Base-by-base conservation (phyloP, 1,140 invertebrate genomes). In the Zaprionus camerounensis region DNA sequence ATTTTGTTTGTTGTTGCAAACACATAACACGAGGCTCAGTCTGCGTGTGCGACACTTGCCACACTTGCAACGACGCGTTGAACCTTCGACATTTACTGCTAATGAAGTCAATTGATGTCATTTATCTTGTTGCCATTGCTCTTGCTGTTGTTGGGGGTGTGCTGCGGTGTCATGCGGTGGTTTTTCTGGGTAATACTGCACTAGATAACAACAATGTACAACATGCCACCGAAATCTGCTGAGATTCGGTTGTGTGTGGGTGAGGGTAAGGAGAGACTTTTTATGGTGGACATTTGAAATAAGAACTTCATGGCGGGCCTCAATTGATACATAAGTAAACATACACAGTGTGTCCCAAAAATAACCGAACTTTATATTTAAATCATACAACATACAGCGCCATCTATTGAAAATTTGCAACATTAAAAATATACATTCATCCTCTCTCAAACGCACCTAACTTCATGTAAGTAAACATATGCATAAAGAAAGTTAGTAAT, bases 31-130 rank as follows among this genome's bases (percentile, higher is more conserved):
- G 71, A 62, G 81, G 64, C 64, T 68, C 76, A 64, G 66, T 6
- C 71, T 62, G 56, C 59, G 13, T 15, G 5, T 15, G 13, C 13
- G 13, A 15, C 64, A 55, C 28, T 20, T 65, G 34, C 46, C 49
- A 65, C 49, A 65, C 62, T 64, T 76, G 68, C 68, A 72, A 59
- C 72, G 49, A 44, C 56, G 56, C 24, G 61, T 66, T 55, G 46
- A 57, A 53, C 75, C 59, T 71, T 85, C 81, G 85, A 88, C 85
- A 81, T 85, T 85, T 90, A 85, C 85, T 75, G 81, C 85, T 90
- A 90, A 90, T 90, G 76, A 91, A 90, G 86, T 90, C 82, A 90
- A 90, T 90, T 85, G 82, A 79, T 82, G 86, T 73, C 82, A 85
- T 90, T 90, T 90, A 90, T 90, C 82, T 75, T 84, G 63, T 77